Evolutionary conservation across 1,140 invertebrate species (phyloP).

Genomic region (Drosophila albomicans): DNA sequence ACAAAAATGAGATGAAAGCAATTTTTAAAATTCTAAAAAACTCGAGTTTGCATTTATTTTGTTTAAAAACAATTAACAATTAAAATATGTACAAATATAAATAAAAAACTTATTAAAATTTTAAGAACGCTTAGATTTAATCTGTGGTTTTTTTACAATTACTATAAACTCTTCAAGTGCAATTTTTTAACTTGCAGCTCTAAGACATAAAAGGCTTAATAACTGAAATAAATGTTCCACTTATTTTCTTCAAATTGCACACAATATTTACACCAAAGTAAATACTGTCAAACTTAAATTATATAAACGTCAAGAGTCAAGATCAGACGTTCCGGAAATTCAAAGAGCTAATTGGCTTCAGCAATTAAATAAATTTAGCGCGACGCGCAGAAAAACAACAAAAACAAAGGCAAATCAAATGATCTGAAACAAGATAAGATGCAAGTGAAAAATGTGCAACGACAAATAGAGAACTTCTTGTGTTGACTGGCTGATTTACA

Average conservation of each 20-base stretch:
- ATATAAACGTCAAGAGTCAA: slow-evolving; percentile 16
- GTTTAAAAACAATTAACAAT: too few relatives aligned
- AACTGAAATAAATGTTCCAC: not conserved
- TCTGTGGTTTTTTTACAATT: too few relatives aligned
- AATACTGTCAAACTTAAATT: slow-evolving; percentile 32
- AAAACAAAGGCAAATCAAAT: slow-evolving; percentile 34
- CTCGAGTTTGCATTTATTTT: too few relatives aligned
- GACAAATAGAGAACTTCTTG: not conserved
- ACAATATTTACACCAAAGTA: not conserved
- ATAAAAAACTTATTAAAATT: too few relatives aligned
- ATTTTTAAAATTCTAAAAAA: too few relatives aligned
- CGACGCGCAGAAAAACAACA: slow-evolving; percentile 9
- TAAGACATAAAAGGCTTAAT: too few relatives aligned
- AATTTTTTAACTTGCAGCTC: too few relatives aligned
- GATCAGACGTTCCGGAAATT: slow-evolving; percentile 17
- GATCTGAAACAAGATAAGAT: slow-evolving; percentile 2
- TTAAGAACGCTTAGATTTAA: too few relatives aligned
- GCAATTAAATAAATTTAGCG: slow-evolving; percentile 52
- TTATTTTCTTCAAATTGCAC: not conserved
- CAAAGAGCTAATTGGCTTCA: slow-evolving; percentile 56
- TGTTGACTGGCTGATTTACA: not conserved
- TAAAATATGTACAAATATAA: too few relatives aligned
- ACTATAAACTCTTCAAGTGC: too few relatives aligned
- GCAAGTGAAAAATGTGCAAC: slow-evolving; percentile 5
- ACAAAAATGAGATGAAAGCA: too few relatives aligned